phyloP scores from a whole-genome alignment of 2,113 vertebrate genomes.

The Lanius collurio region DNA sequence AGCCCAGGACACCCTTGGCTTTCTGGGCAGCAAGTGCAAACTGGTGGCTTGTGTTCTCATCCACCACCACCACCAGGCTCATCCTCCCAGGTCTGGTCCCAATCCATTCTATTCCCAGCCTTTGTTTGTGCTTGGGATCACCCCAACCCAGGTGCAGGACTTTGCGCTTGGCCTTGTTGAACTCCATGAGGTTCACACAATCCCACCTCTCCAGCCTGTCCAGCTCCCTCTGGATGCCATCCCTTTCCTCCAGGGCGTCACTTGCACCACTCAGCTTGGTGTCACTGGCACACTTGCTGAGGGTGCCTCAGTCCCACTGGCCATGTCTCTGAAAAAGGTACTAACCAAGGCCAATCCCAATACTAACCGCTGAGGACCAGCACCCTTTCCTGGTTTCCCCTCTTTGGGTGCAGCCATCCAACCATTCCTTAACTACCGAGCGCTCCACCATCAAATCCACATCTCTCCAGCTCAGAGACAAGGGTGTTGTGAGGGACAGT shows the following conservation, averaged over 20 bases:
- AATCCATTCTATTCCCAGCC: not conserved
- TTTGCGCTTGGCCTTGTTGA: not conserved
- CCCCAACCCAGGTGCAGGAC: not conserved
- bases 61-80: not conserved
- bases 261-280: not conserved
- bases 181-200: not conserved
- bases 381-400: not conserved
- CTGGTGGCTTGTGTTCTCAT: not conserved
- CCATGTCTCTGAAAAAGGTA: not conserved
- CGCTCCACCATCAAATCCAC: not conserved
- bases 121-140: not conserved
- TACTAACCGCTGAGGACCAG: not conserved
- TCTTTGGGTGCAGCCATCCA: not conserved
- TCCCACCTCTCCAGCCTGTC: not conserved
- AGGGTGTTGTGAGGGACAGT: not conserved
- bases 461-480: not conserved
- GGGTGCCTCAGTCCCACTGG: not conserved
- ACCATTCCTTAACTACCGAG: fast-evolving
- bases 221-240: not conserved
- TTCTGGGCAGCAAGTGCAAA: not conserved
- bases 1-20: not conserved
- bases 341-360: not conserved
- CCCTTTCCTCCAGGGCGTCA: not conserved
- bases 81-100: not conserved
- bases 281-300: not conserved